Evolutionary conservation across 2,113 vertebrate species (phyloP).

Genomic region (Eudyptes chrysolophus): DNA sequence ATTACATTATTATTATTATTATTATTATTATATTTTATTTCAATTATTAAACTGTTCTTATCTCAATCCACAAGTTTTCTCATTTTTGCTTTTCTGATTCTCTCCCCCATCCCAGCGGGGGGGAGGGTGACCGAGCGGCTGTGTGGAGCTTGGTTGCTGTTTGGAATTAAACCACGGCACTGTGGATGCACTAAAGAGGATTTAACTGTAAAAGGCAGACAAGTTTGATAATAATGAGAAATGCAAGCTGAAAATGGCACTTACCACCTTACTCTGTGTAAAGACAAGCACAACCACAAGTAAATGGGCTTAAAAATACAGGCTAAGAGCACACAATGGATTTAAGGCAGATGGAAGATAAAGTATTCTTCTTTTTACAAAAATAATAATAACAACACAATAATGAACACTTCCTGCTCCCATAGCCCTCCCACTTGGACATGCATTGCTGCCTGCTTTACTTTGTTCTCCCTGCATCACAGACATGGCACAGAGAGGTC

Average conservation of each 20-base stretch:
- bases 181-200: not conserved
- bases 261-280: not conserved
- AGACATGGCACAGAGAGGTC: not conserved
- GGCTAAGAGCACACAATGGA: not conserved
- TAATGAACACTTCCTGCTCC: not conserved
- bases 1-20: too few species aligned
- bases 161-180: too few species aligned
- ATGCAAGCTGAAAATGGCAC: not conserved
- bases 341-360: not conserved
- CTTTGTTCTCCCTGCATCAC: not conserved
- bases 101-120: too few species aligned
- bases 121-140: too few species aligned
- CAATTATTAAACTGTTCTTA: too few species aligned
- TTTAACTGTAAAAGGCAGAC: not conserved
- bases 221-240: not conserved
- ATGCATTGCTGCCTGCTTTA: not conserved
- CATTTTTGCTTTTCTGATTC: too few species aligned
- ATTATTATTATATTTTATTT: too few species aligned
- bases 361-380: not conserved
- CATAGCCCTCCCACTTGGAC: not conserved
- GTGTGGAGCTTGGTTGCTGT: too few species aligned
- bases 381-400: not conserved
- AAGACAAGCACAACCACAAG: not conserved
- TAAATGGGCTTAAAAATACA: not conserved
- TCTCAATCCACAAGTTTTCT: too few species aligned